Percentiles rank a stretch among this genome's conserved stretches.
phyloP scores from a whole-genome alignment of 2,113 vertebrate genomes.

The Stigmatopora argus region DNA sequence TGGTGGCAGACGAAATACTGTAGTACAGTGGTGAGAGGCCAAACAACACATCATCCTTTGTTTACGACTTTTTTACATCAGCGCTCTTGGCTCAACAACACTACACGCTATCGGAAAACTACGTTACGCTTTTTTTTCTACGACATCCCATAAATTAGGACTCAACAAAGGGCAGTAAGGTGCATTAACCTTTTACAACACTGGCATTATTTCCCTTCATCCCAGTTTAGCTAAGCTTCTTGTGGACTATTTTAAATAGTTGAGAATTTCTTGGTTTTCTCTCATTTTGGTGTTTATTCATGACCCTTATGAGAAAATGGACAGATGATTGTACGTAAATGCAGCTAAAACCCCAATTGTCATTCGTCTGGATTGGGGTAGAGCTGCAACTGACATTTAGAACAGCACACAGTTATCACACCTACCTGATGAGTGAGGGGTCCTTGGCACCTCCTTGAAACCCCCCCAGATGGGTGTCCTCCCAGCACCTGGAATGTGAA shows the following conservation, averaged over 20 bases:
- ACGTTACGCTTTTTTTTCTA: too few species aligned
- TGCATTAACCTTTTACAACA: too few species aligned
- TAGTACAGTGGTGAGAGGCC: neutral
- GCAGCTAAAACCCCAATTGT: neutral
- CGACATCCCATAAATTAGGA: too few species aligned
- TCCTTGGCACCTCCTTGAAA: conserved; percentile 15
- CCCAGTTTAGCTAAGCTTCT: too few species aligned
- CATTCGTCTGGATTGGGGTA: neutral
- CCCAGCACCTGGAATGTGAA: conserved; percentile 23
- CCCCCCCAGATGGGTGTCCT: conserved; percentile 26
- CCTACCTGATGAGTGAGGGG: conserved; percentile 32
- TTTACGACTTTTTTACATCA: neutral
- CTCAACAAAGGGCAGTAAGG: too few species aligned
- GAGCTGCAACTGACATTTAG: conserved; percentile 18
- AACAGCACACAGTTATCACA: conserved; percentile 19
- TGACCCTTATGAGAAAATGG: neutral
- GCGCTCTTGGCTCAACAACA: neutral
- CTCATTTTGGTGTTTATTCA: too few species aligned
- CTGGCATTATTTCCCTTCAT: too few species aligned
- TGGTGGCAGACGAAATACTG: neutral
- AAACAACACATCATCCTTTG: neutral
- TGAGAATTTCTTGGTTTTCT: too few species aligned
- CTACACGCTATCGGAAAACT: too few species aligned
- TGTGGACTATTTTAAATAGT: too few species aligned
- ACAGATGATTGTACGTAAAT: neutral